Evolutionary conservation across 1,140 invertebrate species (phyloP).

Genomic region (Drosophila littoralis): DNA sequence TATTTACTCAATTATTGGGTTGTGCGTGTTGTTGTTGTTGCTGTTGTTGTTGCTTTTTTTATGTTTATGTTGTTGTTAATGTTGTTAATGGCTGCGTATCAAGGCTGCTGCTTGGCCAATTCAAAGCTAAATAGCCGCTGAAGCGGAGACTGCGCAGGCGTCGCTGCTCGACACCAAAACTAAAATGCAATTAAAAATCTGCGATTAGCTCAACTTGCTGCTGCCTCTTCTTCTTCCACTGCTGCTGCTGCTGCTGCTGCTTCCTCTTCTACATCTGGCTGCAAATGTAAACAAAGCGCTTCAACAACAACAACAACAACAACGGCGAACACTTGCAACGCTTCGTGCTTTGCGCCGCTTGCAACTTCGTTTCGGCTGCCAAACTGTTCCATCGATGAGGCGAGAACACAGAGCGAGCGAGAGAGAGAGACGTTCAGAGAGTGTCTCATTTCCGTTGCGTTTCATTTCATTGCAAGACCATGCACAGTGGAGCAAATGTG

Average conservation of each 20-base stretch:
- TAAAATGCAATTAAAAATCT: constrained; percentile 48
- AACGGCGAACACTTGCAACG: constrained; percentile 40
- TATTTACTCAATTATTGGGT: constrained; percentile 15
- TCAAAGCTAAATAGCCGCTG: constrained; percentile 52
- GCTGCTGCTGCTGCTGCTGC: constrained; percentile 5
- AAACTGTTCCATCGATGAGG: constrained; percentile 71
- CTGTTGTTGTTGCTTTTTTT: constrained; percentile 4
- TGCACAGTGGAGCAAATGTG: constrained; percentile 7
- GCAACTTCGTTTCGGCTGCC: constrained; percentile 58
- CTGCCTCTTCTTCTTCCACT: not conserved
- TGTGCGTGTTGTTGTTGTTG: constrained; percentile 24
- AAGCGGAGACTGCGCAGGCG: constrained; percentile 49
- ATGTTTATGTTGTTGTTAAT: constrained; percentile 27
- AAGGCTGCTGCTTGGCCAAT: constrained; percentile 40
- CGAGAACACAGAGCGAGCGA: constrained; percentile 28
- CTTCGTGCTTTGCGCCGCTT: constrained; percentile 33
- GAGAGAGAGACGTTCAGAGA: constrained; percentile 7
- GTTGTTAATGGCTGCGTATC: constrained; percentile 52
- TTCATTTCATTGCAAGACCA: constrained; percentile 37
- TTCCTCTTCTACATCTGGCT: constrained; percentile 2
- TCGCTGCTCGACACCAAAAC: constrained; percentile 55
- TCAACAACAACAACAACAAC: constrained; percentile 6
- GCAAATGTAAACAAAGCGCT: constrained; percentile 45
- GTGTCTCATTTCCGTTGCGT: constrained; percentile 51
- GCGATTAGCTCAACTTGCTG: constrained; percentile 39